Percentiles rank a stretch among this genome's conserved stretches.
phyloP scores from a whole-genome alignment of 2,797 vertebrate species.

The Lepidocolaptes lacrymiger region DNA sequence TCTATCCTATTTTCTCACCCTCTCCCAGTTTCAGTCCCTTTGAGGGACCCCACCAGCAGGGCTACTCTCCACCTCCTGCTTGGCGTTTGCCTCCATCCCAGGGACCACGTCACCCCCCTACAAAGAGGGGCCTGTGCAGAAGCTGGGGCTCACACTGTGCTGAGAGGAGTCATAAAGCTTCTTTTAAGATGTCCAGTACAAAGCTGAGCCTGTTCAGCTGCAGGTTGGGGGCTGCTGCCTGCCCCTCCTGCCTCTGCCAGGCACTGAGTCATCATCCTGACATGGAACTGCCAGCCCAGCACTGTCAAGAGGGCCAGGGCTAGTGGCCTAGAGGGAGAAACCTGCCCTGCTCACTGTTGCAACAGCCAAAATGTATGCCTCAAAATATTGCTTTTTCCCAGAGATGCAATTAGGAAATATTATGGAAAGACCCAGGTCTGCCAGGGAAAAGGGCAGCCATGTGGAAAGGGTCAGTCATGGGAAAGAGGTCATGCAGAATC shows the following conservation, averaged over 20 bases:
- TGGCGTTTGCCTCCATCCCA: not conserved
- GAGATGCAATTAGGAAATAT: not conserved
- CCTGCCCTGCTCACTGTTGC: not conserved
- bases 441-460: not conserved
- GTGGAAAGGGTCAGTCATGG: rapidly evolving
- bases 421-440: not conserved
- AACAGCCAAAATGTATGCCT: not conserved
- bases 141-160: not conserved
- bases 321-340: not conserved
- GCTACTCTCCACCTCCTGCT: not conserved
- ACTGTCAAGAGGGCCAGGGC: not conserved
- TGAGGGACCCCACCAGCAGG: rapidly evolving
- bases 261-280: conserved; percentile 60
- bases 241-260: conserved; percentile 72
- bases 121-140: conserved; percentile 68
- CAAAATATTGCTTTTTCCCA: not conserved
- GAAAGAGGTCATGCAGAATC: rapidly evolving
- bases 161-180: conserved; percentile 60
- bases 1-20: not conserved
- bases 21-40: not conserved
- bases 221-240: not conserved
- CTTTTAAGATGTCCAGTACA: conserved; percentile 62
- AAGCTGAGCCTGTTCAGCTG: conserved; percentile 63
- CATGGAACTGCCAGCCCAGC: not conserved
- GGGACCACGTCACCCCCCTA: not conserved